phyloP scores from a whole-genome alignment of 2,888 invertebrate species.

The Zhengitettix transpicula region DNA sequence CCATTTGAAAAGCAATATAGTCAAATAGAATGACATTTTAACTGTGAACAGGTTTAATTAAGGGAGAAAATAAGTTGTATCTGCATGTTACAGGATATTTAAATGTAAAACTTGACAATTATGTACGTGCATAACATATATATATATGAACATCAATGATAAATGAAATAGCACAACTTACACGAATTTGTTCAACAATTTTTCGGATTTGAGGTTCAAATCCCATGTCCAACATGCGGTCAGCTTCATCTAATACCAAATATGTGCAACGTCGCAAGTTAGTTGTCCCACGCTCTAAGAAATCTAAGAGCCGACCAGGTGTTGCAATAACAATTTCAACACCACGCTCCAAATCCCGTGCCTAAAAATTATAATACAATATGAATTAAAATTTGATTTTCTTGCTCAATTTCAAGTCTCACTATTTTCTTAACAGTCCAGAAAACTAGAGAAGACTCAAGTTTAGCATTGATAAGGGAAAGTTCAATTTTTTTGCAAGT shows the following conservation, averaged over 20 bases:
- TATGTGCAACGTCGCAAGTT: conserved; percentile 79
- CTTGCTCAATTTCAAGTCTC: too few relatives aligned
- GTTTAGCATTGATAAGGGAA: too few relatives aligned
- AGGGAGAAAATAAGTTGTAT: background rate
- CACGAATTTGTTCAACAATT: conserved; percentile 81
- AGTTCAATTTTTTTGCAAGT: too few relatives aligned
- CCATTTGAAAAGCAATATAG: too few relatives aligned
- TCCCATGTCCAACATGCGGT: conserved; percentile 96
- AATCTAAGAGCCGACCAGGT: conserved; percentile 85
- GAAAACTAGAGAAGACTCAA: too few relatives aligned
- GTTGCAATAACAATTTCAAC: conserved; percentile 93
- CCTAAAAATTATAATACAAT: conserved; percentile 33
- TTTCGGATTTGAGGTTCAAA: conserved; percentile 94
- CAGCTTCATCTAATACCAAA: conserved; percentile 87
- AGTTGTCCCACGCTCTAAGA: conserved; percentile 75
- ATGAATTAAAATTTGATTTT: too few relatives aligned
- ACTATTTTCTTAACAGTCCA: too few relatives aligned
- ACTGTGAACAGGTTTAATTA: background rate
- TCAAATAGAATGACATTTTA: too few relatives aligned
- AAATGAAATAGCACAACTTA: conserved; percentile 18
- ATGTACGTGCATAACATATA: too few relatives aligned
- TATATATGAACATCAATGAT: background rate
- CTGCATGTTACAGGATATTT: too few relatives aligned
- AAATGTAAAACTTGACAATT: too few relatives aligned
- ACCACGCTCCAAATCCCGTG: conserved; percentile 72